Evolutionary conservation across 1,140 invertebrate genomes (phyloP).

Genomic region (Proctacanthus coquilletti): DNA sequence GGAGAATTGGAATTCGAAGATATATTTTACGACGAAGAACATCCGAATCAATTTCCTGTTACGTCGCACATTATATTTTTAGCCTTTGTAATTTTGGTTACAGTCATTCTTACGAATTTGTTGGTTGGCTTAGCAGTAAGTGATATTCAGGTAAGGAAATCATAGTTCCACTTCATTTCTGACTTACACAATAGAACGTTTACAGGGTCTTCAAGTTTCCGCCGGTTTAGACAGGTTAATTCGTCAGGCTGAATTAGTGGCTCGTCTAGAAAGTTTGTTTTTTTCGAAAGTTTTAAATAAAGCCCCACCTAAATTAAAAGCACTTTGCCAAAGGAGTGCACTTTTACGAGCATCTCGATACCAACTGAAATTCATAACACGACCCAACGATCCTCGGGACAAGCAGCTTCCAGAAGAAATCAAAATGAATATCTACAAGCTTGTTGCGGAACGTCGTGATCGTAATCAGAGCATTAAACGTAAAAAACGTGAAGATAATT

Average conservation of each 20-base stretch:
- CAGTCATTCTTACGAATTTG: slow-evolving; percentile 71
- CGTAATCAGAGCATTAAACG: slow-evolving; percentile 33
- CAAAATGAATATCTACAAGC: slow-evolving; percentile 49
- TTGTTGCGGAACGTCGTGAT: slow-evolving; percentile 51
- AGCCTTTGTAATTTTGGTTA: slow-evolving; percentile 63
- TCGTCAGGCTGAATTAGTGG: slow-evolving; percentile 62
- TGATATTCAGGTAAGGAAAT: slow-evolving; percentile 41
- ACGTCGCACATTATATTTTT: slow-evolving; percentile 63
- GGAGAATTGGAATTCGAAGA: slow-evolving; percentile 75
- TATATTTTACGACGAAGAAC: slow-evolving; percentile 47
- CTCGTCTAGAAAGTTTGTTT: slow-evolving; percentile 61
- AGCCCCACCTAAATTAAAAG: slow-evolving; percentile 44
- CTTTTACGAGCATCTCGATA: slow-evolving; percentile 53
- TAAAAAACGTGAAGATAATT: slow-evolving; percentile 34
- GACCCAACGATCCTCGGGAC: slow-evolving; percentile 65
- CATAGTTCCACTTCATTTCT: slow-evolving; percentile 14
- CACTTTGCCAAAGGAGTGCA: slow-evolving; percentile 47
- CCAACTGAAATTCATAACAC: slow-evolving; percentile 49
- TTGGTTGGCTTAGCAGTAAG: slow-evolving; percentile 72
- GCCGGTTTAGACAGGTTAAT: slow-evolving; percentile 62
- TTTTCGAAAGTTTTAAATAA: slow-evolving; percentile 56
- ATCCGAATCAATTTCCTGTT: slow-evolving; percentile 38
- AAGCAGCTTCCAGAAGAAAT: slow-evolving; percentile 57
- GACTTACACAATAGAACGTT: slow-evolving; percentile 11
- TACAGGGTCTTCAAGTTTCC: slow-evolving; percentile 58